Conservation (phyloP, 2,113 vertebrate species). For the Isichthys henryi region DNA sequence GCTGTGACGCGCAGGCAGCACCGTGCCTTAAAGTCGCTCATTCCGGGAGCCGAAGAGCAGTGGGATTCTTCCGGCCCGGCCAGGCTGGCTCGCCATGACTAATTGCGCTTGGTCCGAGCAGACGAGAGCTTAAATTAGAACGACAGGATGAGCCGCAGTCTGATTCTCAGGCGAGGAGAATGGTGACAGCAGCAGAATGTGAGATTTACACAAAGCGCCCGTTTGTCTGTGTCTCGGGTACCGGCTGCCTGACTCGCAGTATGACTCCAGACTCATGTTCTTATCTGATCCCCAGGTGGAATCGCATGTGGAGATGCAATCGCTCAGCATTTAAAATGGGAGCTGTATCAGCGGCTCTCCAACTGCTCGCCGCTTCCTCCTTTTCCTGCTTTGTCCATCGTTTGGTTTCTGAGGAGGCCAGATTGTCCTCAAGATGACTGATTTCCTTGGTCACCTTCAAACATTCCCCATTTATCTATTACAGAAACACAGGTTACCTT, state of each 20-base stretch:
- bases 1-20: not conserved
- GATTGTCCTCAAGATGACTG: not conserved
- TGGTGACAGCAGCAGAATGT: not conserved
- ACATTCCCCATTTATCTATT: not conserved
- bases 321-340: not conserved
- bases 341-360: not conserved
- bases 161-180: not conserved
- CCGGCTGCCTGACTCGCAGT: not conserved
- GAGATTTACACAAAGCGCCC: not conserved
- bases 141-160: not conserved
- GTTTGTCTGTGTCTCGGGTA: not conserved
- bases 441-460: not conserved
- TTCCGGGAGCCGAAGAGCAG: not conserved
- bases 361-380: not conserved
- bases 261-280: not conserved
- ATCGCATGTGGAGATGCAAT: not conserved
- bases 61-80: not conserved
- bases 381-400: not conserved
- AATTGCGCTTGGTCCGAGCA: not conserved
- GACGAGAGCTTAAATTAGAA: not conserved
- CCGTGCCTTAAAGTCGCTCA: too few relatives aligned
- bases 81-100: not conserved
- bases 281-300: not conserved
- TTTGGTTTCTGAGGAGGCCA: not conserved
- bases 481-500: not conserved